These are phyloP conservation scores for Vanacampus margaritifer DNA, from an alignment of 2,113 vertebrate species.

Conservation along the genomic window DNA sequence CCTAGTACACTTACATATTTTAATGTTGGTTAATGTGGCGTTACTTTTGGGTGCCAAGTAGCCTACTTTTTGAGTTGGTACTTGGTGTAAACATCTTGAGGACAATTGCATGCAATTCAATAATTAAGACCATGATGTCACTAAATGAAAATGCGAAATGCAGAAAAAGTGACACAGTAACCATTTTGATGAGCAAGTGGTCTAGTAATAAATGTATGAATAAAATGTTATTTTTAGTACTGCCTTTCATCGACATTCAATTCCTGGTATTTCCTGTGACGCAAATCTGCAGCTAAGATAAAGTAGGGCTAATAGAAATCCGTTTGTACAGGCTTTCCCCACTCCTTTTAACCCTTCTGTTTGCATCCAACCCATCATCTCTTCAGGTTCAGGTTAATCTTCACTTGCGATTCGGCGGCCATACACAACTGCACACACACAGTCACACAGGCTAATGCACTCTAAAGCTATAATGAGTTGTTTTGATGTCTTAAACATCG, in stretches of 20 bases:
- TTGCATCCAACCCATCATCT: constrained; percentile 17
- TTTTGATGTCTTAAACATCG: constrained; percentile 12
- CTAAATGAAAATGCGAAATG: neutral
- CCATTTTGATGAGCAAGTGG: too few species aligned
- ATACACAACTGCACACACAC: neutral
- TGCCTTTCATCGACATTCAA: constrained; percentile 6
- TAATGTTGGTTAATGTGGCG: too few species aligned
- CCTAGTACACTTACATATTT: too few species aligned
- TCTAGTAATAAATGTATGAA: neutral
- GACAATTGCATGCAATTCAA: too few species aligned
- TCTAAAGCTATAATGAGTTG: constrained; percentile 15
- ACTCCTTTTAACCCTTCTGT: constrained; percentile 19
- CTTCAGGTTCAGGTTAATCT: constrained; percentile 36
- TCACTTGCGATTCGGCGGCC: constrained; percentile 21
- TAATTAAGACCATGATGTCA: neutral
- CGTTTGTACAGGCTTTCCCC: constrained; percentile 10
- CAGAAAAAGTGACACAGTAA: neutral
- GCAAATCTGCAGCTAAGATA: constrained; percentile 3
- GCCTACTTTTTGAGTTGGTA: too few species aligned
- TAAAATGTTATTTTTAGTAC: neutral
- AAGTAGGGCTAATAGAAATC: constrained; percentile 21
- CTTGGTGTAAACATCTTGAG: too few species aligned
- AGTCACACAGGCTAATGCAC: constrained; percentile 6
- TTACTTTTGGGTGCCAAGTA: too few species aligned
- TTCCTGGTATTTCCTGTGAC: neutral